Evolutionary conservation across 2,888 invertebrate genomes (phyloP).

Genomic region (Ichneumoninae sp.): DNA sequence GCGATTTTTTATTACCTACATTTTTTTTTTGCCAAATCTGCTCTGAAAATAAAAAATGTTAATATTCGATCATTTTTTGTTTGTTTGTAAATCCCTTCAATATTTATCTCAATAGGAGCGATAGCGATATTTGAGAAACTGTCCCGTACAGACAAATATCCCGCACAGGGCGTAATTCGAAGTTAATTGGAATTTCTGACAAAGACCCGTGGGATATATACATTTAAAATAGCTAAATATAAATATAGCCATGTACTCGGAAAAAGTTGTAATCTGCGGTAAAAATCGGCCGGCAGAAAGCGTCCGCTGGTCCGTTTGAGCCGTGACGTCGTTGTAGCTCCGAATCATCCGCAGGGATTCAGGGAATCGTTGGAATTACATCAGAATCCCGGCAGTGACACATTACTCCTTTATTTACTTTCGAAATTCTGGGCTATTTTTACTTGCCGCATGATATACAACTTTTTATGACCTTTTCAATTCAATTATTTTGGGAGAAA

Average conservation of each 20-base stretch:
- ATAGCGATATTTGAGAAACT: background rate
- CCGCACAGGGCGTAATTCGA: background rate
- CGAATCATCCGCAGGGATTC: background rate
- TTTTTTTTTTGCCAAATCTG: background rate
- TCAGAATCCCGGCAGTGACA: background rate
- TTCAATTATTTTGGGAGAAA: background rate
- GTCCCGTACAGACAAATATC: background rate
- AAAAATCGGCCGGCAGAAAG: conserved; percentile 16
- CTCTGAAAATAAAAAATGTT: too few species aligned
- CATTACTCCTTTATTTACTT: background rate
- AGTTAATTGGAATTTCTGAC: background rate
- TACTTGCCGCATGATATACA: background rate
- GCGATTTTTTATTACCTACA: background rate
- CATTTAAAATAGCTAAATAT: background rate
- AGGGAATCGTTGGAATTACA: background rate
- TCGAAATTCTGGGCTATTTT: background rate
- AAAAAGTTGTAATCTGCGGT: conserved; percentile 21
- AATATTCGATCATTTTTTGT: too few species aligned
- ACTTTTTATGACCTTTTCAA: background rate
- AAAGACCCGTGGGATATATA: background rate
- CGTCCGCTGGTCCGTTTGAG: background rate
- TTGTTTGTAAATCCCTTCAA: too few species aligned
- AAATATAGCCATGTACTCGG: conserved; percentile 31
- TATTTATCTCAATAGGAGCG: too few species aligned
- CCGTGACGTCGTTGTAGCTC: background rate